Evolutionary conservation across 2,888 invertebrate species (phyloP).

Genomic region (Dysmachus trigonus): DNA sequence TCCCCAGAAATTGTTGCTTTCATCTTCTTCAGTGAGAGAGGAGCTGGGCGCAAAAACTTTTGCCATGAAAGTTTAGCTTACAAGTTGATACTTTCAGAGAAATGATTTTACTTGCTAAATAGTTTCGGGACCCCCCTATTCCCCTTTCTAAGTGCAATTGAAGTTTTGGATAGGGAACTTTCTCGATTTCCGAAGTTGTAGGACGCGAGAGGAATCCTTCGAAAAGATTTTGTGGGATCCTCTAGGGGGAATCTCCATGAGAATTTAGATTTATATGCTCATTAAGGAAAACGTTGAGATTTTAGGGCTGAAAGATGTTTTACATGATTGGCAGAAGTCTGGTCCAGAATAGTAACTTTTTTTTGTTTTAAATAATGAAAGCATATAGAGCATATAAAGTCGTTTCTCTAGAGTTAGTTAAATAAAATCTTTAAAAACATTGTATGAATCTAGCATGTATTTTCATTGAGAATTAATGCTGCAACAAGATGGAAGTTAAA

Average conservation of each 20-base stretch:
- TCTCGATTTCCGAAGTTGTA: neutral
- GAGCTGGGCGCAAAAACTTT: neutral
- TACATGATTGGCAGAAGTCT: neutral
- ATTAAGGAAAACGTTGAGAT: neutral
- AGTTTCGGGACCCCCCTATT: neutral
- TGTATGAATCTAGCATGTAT: too few relatives aligned
- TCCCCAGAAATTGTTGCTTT: constrained; percentile 2
- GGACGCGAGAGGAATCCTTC: neutral
- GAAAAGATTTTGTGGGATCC: neutral
- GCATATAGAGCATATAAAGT: too few relatives aligned
- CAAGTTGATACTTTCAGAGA: constrained; percentile 1
- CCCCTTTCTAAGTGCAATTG: neutral
- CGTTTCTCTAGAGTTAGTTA: too few relatives aligned
- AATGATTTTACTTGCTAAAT: constrained; percentile 19
- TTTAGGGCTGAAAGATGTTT: neutral
- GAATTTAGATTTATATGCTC: neutral
- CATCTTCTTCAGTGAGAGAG: neutral
- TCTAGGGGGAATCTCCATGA: neutral
- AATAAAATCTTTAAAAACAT: too few relatives aligned
- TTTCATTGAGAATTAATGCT: too few relatives aligned
- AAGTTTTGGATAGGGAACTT: constrained; percentile 3
- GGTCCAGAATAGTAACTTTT: neutral
- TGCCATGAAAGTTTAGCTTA: neutral
- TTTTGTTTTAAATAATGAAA: too few relatives aligned
- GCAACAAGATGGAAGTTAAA: too few relatives aligned